Evolutionary conservation across 1,140 invertebrate genomes (phyloP), one percentile per base, ranked within the genome.

Genomic region (Homalodisca vitripennis): DNA sequence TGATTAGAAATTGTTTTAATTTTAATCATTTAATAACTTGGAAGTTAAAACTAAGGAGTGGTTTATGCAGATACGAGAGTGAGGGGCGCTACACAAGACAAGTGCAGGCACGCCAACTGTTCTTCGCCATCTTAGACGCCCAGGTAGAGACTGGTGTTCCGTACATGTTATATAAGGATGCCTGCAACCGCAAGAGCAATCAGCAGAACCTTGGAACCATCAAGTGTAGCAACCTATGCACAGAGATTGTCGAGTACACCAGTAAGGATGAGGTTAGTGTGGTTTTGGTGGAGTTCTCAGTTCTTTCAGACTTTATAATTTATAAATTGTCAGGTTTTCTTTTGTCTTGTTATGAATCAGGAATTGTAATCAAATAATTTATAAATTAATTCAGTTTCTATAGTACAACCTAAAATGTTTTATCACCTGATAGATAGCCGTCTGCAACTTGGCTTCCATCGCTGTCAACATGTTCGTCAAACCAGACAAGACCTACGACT

Each of bases 191-290:
- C 10, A 99, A 99, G 82, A 95, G 93, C 63, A 99, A 99, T 80
- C 98, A 99, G 78, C 90, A 99, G 80, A 99, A 99, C 82, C 80
- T 99, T 22, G 98, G 98, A 29, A 99, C 98, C 3, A 99, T 99
- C 70, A 98, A 98, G 81, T 97, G 96, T 79, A 98, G 95, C 71
- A 99, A 99, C 81, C 82, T 99, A 17, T 99, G 97, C 78, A 99
- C 98, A 0, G 98, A 99, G 86, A 95, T 99, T 76, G 87, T 99
- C 1, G 90, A 99, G 80, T 99, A 98, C 78, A 92, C 90, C 14
- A 88, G 92, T 46, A 82, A 88, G 1, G 93, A 98, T 81, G 97
- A 99, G 86, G 89, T 51, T 31, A 64, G 48, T n/a, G n/a, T n/a
- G n/a, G n/a, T n/a, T n/a, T n/a, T n/a, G n/a, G n/a, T n/a, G n/a